Evolutionary conservation across 2,888 invertebrate species (phyloP).

Genomic region (Odontothrips loti): DNA sequence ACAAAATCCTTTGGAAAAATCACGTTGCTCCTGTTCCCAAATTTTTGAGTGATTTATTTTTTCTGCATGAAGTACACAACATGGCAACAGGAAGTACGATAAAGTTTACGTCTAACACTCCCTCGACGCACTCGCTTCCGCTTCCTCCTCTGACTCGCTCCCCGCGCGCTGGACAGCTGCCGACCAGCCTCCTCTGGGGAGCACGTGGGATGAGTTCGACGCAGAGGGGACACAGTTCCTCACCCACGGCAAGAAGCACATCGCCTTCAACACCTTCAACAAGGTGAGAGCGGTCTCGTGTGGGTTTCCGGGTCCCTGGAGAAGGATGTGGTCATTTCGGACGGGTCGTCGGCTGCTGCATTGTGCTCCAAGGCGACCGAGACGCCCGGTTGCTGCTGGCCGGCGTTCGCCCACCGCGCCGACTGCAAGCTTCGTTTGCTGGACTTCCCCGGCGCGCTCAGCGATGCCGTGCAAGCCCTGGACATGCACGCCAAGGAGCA

Average conservation of each 20-base stretch:
- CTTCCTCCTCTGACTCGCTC: too few species aligned
- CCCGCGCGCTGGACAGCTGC: neutral
- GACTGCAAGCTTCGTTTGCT: conserved; percentile 2
- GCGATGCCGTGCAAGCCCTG: neutral
- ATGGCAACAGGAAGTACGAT: neutral
- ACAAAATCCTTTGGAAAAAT: too few species aligned
- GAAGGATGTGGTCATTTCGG: too few species aligned
- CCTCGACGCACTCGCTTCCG: too few species aligned
- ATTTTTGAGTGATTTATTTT: neutral
- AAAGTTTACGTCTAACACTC: too few species aligned
- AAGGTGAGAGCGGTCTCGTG: neutral
- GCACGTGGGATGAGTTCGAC: neutral
- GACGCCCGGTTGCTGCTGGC: neutral
- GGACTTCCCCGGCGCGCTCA: conserved; percentile 14
- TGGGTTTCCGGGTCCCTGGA: neutral
- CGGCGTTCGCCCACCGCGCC: neutral
- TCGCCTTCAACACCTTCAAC: neutral
- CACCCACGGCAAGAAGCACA: neutral
- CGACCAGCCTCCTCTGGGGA: neutral
- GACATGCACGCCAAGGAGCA: neutral
- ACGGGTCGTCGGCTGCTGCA: neutral
- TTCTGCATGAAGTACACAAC: neutral
- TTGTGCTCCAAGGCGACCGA: neutral
- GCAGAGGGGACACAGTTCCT: neutral
- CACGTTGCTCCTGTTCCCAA: too few species aligned